Evolutionary conservation across 2,888 invertebrate species (phyloP).

Genomic region (Silvanus unidentatus): DNA sequence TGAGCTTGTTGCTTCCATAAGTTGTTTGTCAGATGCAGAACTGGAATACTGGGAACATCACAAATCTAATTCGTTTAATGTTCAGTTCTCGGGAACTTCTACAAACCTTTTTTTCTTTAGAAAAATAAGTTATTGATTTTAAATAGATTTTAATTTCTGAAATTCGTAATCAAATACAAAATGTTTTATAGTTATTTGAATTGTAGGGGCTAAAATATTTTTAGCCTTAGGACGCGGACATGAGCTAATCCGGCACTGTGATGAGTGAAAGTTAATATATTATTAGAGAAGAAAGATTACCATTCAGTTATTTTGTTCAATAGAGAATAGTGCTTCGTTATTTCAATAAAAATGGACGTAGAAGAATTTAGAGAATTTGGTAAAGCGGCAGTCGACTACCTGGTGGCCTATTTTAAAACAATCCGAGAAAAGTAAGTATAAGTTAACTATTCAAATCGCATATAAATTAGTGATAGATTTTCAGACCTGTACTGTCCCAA

Average conservation of each 20-base stretch:
- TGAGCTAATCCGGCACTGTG: no score
- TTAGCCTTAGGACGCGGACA: no score
- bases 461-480: not conserved
- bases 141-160: no score
- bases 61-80: no score
- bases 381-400: slow-evolving; percentile 79
- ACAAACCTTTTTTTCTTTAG: no score
- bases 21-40: no score
- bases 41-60: no score
- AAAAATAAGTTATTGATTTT: no score
- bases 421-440: slow-evolving; percentile 66
- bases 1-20: no score
- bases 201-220: not conserved
- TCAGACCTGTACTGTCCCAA: slow-evolving; percentile 73
- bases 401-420: slow-evolving; percentile 84
- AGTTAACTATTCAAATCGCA: not conserved
- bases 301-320: slow-evolving; percentile 1
- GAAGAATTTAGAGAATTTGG: slow-evolving; percentile 76
- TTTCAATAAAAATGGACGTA: slow-evolving; percentile 58
- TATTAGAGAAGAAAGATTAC: not conserved
- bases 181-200: no score
- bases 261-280: slow-evolving; percentile 4
- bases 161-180: no score
- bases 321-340: not conserved
- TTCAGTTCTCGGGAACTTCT: no score